Evolutionary conservation across 2,797 vertebrate genomes (phyloP).

Genomic region (Sitta carolinensis): DNA sequence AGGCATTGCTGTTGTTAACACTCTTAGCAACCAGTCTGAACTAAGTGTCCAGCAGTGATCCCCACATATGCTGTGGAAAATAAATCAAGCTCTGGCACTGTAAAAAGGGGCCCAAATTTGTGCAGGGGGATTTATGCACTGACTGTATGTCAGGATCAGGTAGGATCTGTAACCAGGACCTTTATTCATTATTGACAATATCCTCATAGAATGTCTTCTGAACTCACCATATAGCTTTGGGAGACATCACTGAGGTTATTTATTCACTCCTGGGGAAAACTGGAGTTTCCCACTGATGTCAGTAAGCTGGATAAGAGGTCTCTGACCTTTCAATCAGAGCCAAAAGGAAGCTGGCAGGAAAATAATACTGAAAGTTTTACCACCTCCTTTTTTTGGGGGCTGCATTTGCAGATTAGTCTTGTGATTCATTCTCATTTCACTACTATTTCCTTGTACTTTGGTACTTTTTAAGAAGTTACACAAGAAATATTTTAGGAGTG

Average conservation of each 20-base stretch:
- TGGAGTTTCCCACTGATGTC: neutral
- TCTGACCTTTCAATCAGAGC: neutral
- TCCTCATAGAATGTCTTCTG: neutral
- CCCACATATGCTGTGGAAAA: neutral
- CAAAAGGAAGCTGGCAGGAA: constrained; percentile 18
- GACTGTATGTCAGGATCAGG: neutral
- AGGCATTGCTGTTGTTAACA: neutral
- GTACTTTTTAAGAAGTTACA: constrained; percentile 25
- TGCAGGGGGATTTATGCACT: neutral
- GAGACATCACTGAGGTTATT: neutral
- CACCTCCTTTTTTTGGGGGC: neutral
- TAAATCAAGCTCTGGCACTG: neutral
- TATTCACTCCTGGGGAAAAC: neutral
- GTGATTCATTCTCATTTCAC: neutral
- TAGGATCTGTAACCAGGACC: neutral
- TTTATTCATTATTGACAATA: neutral
- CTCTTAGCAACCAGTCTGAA: constrained; percentile 12
- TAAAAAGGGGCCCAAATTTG: neutral
- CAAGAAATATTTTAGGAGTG: neutral
- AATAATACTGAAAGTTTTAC: neutral
- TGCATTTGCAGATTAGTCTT: neutral
- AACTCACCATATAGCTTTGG: neutral
- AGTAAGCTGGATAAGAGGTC: neutral
- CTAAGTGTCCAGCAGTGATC: neutral
- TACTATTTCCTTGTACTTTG: constrained; percentile 19